These are phyloP conservation scores for Drosophila seguyi DNA, from an alignment of 1,140 invertebrate species.

Conservation along the genomic window DNA sequence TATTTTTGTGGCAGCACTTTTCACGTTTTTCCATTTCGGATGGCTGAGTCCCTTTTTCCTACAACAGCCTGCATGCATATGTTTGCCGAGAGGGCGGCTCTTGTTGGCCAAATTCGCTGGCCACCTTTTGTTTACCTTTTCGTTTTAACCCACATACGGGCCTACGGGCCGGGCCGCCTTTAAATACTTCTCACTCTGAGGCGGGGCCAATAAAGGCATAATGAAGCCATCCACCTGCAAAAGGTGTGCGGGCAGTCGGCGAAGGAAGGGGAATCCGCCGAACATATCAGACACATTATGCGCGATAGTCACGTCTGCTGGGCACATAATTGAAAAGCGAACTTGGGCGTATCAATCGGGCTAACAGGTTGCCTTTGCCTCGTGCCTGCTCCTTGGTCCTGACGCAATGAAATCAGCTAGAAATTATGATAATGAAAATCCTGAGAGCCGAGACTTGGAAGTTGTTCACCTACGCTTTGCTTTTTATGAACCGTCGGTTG, in stretches of 20 bases:
- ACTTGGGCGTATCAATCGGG: slow-evolving; percentile 75
- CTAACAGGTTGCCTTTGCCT: slow-evolving; percentile 64
- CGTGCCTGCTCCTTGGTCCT: slow-evolving; percentile 1
- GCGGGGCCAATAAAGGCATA: slow-evolving; percentile 37
- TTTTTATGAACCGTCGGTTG: slow-evolving; percentile 34
- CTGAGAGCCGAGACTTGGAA: slow-evolving; percentile 37
- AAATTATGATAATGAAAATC: slow-evolving; percentile 82
- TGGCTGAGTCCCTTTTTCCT: slow-evolving; percentile 15
- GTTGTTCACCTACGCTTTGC: slow-evolving; percentile 14
- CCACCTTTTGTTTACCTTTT: slow-evolving; percentile 80
- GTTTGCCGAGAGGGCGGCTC: slow-evolving; percentile 48
- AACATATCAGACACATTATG: slow-evolving; percentile 69
- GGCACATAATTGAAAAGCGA: slow-evolving; percentile 82
- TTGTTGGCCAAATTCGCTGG: slow-evolving; percentile 49
- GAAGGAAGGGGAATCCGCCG: slow-evolving; percentile 3
- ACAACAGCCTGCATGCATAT: slow-evolving; percentile 47
- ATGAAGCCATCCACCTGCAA: slow-evolving; percentile 65
- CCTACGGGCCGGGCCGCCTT: slow-evolving; percentile 58
- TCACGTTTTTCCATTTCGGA: slow-evolving; percentile 73
- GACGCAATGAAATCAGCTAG: slow-evolving; percentile 74
- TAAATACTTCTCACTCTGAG: slow-evolving; percentile 62
- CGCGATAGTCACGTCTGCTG: slow-evolving; percentile 73
- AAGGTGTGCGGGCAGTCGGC: slow-evolving; percentile 45
- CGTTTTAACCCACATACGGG: slow-evolving; percentile 76
- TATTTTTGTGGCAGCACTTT: slow-evolving; percentile 80